phyloP scores from a whole-genome alignment of 2,113 vertebrate genomes.

The Arizona elegans region DNA sequence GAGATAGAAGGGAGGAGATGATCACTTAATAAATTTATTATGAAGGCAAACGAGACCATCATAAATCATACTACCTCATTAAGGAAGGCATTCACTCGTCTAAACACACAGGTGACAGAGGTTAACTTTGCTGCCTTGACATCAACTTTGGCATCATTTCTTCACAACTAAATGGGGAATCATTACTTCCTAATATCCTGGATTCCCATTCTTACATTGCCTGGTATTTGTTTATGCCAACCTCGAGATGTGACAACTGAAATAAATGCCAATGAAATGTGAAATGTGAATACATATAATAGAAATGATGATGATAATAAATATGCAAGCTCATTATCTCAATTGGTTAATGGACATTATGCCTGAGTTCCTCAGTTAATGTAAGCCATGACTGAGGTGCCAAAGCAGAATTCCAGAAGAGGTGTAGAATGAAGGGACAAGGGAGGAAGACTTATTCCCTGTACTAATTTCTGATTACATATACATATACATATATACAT shows the following conservation, averaged over 20 bases:
- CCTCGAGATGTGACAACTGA: background rate
- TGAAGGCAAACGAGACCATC: conserved; percentile 63
- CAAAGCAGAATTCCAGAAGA: background rate
- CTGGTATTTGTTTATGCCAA: background rate
- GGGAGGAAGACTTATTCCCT: background rate
- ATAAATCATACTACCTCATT: conserved; percentile 67
- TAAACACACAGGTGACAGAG: conserved; percentile 43
- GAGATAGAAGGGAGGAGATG: conserved; percentile 40
- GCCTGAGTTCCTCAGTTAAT: background rate
- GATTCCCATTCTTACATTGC: background rate
- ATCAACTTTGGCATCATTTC: background rate
- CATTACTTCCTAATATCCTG: background rate
- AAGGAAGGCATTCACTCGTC: conserved; percentile 47
- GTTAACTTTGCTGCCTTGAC: conserved; percentile 56
- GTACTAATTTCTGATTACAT: background rate
- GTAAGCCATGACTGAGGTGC: background rate
- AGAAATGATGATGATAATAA: background rate
- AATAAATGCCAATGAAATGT: background rate
- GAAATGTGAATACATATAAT: background rate
- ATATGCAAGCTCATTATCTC: background rate
- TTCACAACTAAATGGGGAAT: background rate
- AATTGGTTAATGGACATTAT: background rate
- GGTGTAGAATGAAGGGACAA: background rate
- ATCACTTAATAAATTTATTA: conserved; percentile 71
- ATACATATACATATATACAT: no score